Conservation (phyloP, 2,888 invertebrate species). For the Neria commutata region DNA sequence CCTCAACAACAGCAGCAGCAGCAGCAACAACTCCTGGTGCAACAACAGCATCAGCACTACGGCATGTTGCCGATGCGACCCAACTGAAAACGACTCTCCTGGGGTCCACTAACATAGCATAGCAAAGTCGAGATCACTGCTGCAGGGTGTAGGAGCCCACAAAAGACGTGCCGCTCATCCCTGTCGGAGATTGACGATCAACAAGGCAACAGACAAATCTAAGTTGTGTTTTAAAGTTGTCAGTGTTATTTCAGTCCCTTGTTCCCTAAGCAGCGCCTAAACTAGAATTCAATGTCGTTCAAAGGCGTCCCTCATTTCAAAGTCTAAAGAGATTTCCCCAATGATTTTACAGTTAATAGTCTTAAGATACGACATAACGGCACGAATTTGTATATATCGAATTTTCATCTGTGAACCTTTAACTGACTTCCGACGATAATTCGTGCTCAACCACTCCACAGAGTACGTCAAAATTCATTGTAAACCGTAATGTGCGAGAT, state of each 20-base stretch:
- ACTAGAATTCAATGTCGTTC: neutral
- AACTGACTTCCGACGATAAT: too few relatives aligned
- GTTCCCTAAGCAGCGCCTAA: neutral
- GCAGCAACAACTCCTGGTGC: conserved; percentile 38
- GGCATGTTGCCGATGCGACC: conserved; percentile 57
- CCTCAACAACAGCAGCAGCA: conserved; percentile 29
- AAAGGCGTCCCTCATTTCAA: neutral
- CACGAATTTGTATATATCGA: too few relatives aligned
- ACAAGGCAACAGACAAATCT: neutral
- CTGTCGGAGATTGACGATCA: neutral
- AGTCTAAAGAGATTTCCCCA: too few relatives aligned
- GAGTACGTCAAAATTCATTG: too few relatives aligned
- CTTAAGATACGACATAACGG: too few relatives aligned
- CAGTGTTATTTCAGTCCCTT: too few relatives aligned
- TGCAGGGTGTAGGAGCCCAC: neutral
- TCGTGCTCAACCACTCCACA: too few relatives aligned
- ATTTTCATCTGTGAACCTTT: too few relatives aligned
- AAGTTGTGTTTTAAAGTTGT: neutral
- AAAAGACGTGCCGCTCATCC: neutral
- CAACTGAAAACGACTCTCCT: conserved; percentile 55
- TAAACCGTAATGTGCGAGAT: too few relatives aligned
- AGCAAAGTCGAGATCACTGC: neutral
- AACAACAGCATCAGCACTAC: conserved; percentile 54
- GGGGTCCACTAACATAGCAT: conserved; percentile 42
- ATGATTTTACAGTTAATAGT: too few relatives aligned